Percentiles rank a stretch among this genome's conserved stretches.
Conservation (phyloP, 2,113 vertebrate species). For the Python bivittatus region DNA sequence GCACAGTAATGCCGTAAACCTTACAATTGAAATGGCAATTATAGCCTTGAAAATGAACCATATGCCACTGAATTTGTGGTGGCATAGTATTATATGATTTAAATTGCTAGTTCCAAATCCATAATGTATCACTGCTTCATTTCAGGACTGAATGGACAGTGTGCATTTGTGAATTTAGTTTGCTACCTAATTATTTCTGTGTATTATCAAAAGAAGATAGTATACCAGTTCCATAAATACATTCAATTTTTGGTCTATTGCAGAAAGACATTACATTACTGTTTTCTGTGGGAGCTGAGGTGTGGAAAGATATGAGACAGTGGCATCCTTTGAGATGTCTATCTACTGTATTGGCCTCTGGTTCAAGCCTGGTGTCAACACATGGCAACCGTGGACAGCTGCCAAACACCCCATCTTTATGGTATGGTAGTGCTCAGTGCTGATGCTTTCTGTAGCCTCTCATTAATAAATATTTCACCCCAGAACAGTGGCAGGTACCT, state of each 20-base stretch:
- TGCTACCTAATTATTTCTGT: neutral
- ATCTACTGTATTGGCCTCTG: neutral
- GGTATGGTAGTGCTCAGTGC: neutral
- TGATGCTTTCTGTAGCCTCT: neutral
- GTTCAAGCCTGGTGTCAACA: neutral
- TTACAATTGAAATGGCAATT: neutral
- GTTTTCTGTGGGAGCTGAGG: neutral
- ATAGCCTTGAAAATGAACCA: neutral
- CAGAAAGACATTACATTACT: neutral
- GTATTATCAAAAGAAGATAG: neutral
- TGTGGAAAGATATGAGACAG: neutral
- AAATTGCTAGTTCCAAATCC: neutral
- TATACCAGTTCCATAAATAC: neutral
- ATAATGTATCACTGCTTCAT: neutral
- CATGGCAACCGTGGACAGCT: neutral
- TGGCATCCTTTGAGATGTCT: neutral
- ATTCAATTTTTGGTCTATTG: neutral
- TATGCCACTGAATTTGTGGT: neutral
- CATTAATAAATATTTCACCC: too few relatives aligned
- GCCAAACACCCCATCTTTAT: neutral
- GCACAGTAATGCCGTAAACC: neutral
- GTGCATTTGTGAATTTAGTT: neutral
- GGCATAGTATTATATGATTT: neutral
- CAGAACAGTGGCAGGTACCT: too few relatives aligned
- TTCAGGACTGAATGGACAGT: neutral